phyloP scores from a whole-genome alignment of 1,140 invertebrate species.

The Eufriesea mexicana region DNA sequence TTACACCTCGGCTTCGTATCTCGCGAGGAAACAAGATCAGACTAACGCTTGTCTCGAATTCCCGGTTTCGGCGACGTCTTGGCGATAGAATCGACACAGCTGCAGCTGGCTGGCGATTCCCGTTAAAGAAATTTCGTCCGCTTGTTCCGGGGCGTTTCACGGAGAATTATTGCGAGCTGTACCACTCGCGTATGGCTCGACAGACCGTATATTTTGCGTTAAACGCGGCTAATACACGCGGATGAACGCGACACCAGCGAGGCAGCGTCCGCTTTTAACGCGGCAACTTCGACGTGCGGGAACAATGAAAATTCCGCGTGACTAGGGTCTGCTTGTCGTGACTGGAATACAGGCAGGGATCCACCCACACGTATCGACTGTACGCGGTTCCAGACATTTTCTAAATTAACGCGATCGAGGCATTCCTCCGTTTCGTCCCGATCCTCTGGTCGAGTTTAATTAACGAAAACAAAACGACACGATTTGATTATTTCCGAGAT shows the following conservation, averaged over 20 bases:
- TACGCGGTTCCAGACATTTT: background rate
- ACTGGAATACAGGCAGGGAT: conserved; percentile 1
- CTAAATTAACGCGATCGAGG: background rate
- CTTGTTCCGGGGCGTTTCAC: background rate
- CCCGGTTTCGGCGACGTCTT: background rate
- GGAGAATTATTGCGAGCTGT: background rate
- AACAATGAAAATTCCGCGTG: conserved; percentile 26
- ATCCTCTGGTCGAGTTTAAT: no score
- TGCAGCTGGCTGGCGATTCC: background rate
- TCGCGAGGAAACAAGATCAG: background rate
- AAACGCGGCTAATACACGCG: conserved; percentile 18
- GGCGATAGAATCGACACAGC: background rate
- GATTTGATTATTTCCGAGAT: background rate
- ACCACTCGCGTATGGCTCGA: conserved; percentile 18
- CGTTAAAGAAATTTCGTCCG: background rate
- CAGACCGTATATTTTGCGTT: conserved; percentile 11
- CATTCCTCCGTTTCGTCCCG: background rate
- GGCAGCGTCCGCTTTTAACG: conserved; percentile 7
- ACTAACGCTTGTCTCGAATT: background rate
- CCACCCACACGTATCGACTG: conserved; percentile 7
- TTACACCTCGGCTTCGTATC: background rate
- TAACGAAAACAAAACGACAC: background rate
- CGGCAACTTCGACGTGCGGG: background rate
- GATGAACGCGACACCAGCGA: background rate
- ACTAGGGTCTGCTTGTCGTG: conserved; percentile 1